These are phyloP conservation scores for Taeniopygia guttata DNA, from an alignment of 2,797 vertebrate species.

Conservation along the genomic window DNA sequence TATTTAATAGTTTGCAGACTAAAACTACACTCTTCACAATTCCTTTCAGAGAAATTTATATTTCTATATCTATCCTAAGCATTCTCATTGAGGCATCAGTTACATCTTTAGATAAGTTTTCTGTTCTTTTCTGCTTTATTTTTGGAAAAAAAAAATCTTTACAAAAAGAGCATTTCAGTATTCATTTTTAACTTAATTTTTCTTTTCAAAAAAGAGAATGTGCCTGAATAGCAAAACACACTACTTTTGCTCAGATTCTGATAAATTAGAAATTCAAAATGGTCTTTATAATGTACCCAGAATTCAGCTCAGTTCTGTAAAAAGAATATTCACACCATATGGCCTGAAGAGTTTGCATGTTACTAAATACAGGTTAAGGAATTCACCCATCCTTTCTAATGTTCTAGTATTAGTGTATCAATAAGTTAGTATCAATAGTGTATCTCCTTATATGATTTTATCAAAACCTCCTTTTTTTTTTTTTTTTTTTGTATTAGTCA, in stretches of 20 bases:
- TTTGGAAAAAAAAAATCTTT: background rate
- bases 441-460: background rate
- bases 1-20: background rate
- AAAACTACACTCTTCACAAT: background rate
- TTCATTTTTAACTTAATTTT: slow-evolving; percentile 6
- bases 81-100: background rate
- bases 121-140: background rate
- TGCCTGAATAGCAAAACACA: background rate
- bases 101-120: background rate
- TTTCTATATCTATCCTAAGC: slow-evolving; percentile 2
- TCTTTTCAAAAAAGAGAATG: background rate
- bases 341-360: background rate
- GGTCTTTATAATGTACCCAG: background rate
- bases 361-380: background rate
- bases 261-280: background rate
- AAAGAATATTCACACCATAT: background rate
- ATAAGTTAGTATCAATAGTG: too few species aligned
- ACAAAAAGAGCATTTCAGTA: background rate
- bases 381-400: background rate
- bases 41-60: background rate
- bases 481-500: background rate
- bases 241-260: background rate
- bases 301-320: background rate
- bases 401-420: background rate
- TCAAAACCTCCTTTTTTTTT: background rate